A percentile compares a stretch with the other conserved stretches of the same genome.
Evolutionary conservation across 92 coral and sea anemone genomes (phyloP).

Genomic region (Phenganax marumi): DNA sequence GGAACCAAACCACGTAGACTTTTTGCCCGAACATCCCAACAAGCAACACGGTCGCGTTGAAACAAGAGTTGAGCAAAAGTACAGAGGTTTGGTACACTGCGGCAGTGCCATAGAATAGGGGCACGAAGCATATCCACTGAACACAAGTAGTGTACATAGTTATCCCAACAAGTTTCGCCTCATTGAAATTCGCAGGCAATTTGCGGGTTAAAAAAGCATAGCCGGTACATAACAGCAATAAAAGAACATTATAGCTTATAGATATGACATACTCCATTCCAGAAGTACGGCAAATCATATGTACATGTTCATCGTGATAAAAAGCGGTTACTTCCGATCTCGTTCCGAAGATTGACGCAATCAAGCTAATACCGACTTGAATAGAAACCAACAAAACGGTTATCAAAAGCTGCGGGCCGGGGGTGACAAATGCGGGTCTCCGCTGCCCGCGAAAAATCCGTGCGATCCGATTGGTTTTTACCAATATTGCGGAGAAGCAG

Average conservation of each 20-base stretch:
- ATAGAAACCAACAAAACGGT: constrained; percentile 68
- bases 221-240: constrained; percentile 75
- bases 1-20: constrained; percentile 75
- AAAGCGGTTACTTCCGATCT: constrained; percentile 64
- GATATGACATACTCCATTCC: constrained; percentile 74
- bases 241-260: constrained; percentile 71
- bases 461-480: constrained; percentile 92
- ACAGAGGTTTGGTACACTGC: constrained; percentile 70
- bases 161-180: constrained; percentile 87
- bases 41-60: constrained; percentile 89
- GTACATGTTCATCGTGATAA: constrained; percentile 73
- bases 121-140: constrained; percentile 85
- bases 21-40: constrained; percentile 92
- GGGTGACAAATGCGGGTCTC: constrained; percentile 83
- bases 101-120: constrained; percentile 79
- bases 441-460: constrained; percentile 75
- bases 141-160: constrained; percentile 97
- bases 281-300: constrained; percentile 77
- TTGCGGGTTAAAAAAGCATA: constrained; percentile 95
- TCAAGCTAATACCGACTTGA: constrained; percentile 67
- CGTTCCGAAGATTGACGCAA: constrained; percentile 74
- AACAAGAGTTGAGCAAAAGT: constrained; percentile 69
- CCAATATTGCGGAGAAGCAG: constrained; percentile 84
- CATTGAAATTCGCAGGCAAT: constrained; percentile 97
- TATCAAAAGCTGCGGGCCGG: constrained; percentile 79